These are phyloP conservation scores for Phrynocephalus forsythii DNA, from an alignment of 2,797 vertebrate species.

Conservation along the genomic window DNA sequence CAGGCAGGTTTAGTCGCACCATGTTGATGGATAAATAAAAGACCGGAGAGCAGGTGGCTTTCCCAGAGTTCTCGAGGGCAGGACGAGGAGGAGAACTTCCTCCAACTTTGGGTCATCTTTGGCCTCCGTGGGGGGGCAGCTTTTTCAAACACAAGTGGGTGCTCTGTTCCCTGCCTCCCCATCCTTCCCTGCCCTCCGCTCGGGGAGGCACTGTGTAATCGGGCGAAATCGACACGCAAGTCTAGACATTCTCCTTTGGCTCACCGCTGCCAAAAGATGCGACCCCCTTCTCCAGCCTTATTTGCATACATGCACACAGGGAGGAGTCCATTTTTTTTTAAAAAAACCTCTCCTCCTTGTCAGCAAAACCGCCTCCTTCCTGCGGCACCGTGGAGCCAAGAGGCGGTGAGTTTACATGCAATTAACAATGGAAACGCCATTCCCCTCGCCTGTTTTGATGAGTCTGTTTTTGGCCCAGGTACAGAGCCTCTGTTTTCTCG, in stretches of 20 bases:
- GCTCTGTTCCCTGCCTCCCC: not conserved
- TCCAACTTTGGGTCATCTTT: not conserved
- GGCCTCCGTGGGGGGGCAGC: not conserved
- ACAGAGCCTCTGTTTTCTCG: not conserved
- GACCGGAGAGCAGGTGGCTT: not conserved
- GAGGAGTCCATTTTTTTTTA: not conserved
- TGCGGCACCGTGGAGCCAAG: not conserved
- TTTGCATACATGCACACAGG: conserved; percentile 27
- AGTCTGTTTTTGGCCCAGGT: not conserved
- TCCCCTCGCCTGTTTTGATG: not conserved
- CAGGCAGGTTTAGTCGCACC: not conserved
- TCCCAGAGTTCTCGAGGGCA: not conserved
- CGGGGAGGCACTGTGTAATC: not conserved
- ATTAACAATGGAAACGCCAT: conserved; percentile 20
- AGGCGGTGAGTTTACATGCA: conserved; percentile 10
- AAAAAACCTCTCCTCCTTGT: not conserved
- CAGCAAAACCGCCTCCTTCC: conserved; percentile 19
- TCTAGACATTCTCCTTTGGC: not conserved
- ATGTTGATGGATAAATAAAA: not conserved
- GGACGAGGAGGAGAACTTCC: not conserved
- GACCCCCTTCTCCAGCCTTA: not conserved
- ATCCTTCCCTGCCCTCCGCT: not conserved
- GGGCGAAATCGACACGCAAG: not conserved
- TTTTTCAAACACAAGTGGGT: not conserved
- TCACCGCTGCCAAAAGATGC: not conserved